Percentiles rank a stretch among this genome's conserved stretches.
Conservation (phyloP, 2,888 invertebrate genomes). For the Plusia festucae region DNA sequence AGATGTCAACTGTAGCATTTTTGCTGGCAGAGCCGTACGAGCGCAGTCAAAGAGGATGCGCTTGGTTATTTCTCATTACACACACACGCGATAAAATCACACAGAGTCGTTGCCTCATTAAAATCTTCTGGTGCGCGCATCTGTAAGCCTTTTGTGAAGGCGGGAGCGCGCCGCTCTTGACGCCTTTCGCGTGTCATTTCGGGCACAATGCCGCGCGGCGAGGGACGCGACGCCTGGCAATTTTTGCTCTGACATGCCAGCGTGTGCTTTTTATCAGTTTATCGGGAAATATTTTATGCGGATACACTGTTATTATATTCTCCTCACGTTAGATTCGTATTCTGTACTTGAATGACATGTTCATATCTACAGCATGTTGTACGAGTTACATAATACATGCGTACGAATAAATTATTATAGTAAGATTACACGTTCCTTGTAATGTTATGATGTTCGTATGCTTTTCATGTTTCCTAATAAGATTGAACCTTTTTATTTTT, state of each 20-base stretch:
- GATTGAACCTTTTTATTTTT: slow-evolving; percentile 10
- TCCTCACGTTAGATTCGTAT: slow-evolving; percentile 67
- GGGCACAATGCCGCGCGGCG: slow-evolving; percentile 83
- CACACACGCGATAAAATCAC: slow-evolving; percentile 89
- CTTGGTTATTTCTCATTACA: slow-evolving; percentile 89
- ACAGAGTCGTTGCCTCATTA: slow-evolving; percentile 89
- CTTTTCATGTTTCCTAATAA: slow-evolving; percentile 11
- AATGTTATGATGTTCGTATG: slow-evolving; percentile 9
- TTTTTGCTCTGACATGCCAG: slow-evolving; percentile 80
- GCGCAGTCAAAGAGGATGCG: slow-evolving; percentile 86
- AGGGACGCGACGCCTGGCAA: slow-evolving; percentile 76
- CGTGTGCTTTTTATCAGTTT: slow-evolving; percentile 79
- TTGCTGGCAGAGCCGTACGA: slow-evolving; percentile 74
- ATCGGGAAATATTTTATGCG: slow-evolving; percentile 75
- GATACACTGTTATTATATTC: slow-evolving; percentile 71
- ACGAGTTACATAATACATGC: slow-evolving; percentile 45
- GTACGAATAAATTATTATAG: slow-evolving; percentile 50
- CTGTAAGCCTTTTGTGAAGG: slow-evolving; percentile 88
- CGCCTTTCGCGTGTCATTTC: slow-evolving; percentile 89
- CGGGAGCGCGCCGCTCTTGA: slow-evolving; percentile 82
- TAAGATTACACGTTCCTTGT: slow-evolving; percentile 31
- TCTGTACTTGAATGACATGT: slow-evolving; percentile 63
- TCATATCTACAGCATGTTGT: slow-evolving; percentile 49
- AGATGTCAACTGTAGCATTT: slow-evolving; percentile 77
- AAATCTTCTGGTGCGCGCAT: slow-evolving; percentile 89